Percentiles rank a stretch among this genome's conserved stretches.
phyloP scores from a whole-genome alignment of 2,888 invertebrate genomes.

The Drosophila lacicola region DNA sequence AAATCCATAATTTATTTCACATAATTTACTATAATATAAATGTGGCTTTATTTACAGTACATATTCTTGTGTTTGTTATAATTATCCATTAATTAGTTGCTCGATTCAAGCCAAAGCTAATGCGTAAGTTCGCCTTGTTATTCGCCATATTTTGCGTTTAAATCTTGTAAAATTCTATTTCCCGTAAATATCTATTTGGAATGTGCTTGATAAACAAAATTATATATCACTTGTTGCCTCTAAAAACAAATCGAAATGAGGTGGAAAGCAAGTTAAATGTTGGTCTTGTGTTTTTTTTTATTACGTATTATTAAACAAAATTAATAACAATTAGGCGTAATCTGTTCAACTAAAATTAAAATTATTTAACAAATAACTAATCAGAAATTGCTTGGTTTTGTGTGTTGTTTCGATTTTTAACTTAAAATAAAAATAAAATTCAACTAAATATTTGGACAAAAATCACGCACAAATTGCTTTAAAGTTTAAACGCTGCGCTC shows the following conservation, averaged over 20 bases:
- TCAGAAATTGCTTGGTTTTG: constrained; percentile 37
- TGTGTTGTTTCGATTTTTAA: constrained; percentile 28
- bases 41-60: constrained; percentile 71
- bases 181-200: constrained; percentile 21
- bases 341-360: constrained; percentile 68
- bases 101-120: constrained; percentile 63
- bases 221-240: constrained; percentile 54
- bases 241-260: constrained; percentile 10
- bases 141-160: constrained; percentile 29
- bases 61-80: constrained; percentile 34
- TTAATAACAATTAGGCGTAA: constrained; percentile 64
- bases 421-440: constrained; percentile 48
- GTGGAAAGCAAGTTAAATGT: constrained; percentile 24
- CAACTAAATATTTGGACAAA: constrained; percentile 75
- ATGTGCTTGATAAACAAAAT: constrained; percentile 18
- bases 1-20: constrained; percentile 52
- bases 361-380: constrained; percentile 77
- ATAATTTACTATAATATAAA: constrained; percentile 62
- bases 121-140: constrained; percentile 28
- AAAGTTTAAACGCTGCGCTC: constrained; percentile 55
- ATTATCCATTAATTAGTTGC: constrained; percentile 39
- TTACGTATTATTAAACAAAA: constrained; percentile 65
- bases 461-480: constrained; percentile 67
- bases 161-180: constrained; percentile 20
- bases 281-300: constrained; percentile 37